These are phyloP conservation scores for Danionella cerebrum DNA, from an alignment of 2,113 vertebrate genomes.

Conservation along the genomic window DNA sequence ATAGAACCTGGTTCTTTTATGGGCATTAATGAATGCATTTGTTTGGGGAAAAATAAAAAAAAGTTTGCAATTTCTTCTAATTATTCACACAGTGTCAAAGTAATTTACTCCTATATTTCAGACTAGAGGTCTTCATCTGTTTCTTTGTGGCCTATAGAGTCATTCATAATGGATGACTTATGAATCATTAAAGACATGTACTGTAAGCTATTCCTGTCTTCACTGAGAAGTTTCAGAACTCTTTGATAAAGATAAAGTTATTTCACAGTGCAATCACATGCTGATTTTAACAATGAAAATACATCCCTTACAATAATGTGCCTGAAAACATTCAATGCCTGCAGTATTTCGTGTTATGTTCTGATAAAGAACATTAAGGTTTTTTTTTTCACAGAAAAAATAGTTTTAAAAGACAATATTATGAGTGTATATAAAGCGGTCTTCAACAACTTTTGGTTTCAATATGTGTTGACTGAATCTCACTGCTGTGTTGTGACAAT, in stretches of 20 bases:
- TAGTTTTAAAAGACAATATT: no score
- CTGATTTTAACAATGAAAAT: background rate
- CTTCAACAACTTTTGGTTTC: no score
- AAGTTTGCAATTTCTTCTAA: background rate
- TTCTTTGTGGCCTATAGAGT: background rate
- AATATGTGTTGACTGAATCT: no score
- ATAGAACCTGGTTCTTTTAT: no score
- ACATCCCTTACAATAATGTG: conserved; percentile 1
- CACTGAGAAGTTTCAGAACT: background rate
- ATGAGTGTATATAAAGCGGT: no score
- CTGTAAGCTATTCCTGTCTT: background rate
- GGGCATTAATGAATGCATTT: no score
- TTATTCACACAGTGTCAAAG: background rate
- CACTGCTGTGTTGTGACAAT: no score
- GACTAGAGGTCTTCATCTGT: background rate
- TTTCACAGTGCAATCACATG: background rate
- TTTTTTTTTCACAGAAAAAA: no score
- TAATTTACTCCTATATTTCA: background rate
- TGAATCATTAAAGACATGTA: background rate
- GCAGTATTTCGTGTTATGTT: no score
- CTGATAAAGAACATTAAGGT: no score
- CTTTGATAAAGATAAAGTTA: background rate
- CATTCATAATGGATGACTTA: conserved; percentile 1
- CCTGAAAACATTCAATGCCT: background rate
- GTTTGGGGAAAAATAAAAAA: no score